Evolutionary conservation across 2,113 vertebrate species (phyloP), one percentile per base, ranked within the genome.

Genomic region (Buteo buteo): DNA sequence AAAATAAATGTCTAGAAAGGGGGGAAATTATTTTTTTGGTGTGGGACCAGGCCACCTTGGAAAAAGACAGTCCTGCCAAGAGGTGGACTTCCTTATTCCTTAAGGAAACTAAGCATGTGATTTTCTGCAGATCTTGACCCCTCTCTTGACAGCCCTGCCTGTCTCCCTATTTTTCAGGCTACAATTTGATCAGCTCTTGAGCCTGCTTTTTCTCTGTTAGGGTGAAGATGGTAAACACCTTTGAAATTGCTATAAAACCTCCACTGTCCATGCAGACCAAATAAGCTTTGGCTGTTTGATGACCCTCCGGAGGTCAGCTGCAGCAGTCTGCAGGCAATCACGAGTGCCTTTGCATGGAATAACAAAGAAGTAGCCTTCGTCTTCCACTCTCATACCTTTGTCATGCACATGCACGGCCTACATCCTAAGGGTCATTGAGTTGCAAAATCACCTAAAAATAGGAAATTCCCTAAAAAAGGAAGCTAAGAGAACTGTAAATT

Each of bases 231-330:
- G 21, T 25, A 62, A 89, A 86, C 13, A 73, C 19, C 69, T 82
- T 62, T 66, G 65, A 71, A 84, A 64, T 64, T 19, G 15, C 25
- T 91, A 7, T 49, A 74, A 90, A 82, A 44, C 1, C 2, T 55
- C 12, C 0, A 0, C 18, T 24, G 18, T 29, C 59, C 50, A 11
- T 70, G 55, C 20, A 54, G 50, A 77, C 29, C 78, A 78, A 64
- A 71, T 44, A 70, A 74, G 34, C 16, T 76, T 42, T 8, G 3
- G 12, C 42, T 79, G 16, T 45, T 74, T 44, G 72, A 36, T 62
- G 55, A 36, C 4, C 16, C 29, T 72, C 11, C 0, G 0, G 61
- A 86, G 9, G 16, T 16, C 42, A 71, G 38, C 26, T 29, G 9
- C 76, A 62, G 54, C 28, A 40, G 19, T 34, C 57, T 31, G 28